phyloP scores from a whole-genome alignment of 2,113 vertebrate species.

The Microcebus tavaratra region DNA sequence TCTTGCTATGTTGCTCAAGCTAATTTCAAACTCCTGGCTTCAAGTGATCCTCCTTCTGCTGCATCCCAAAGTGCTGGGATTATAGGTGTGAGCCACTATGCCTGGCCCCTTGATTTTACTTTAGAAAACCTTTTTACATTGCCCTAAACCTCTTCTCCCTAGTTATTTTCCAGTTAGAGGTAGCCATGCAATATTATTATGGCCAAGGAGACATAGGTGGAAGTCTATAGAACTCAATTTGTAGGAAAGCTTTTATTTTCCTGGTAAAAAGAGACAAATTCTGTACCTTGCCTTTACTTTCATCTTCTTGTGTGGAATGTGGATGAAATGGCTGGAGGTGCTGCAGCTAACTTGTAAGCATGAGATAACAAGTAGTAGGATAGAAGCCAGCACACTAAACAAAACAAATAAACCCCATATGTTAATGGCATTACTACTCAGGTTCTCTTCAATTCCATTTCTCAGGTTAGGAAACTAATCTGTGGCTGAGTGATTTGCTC shows the following conservation, averaged over 20 bases:
- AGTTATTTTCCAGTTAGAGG: constrained; percentile 3
- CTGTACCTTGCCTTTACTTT: background rate
- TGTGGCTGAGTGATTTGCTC: background rate
- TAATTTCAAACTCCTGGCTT: no score
- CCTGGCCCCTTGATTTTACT: background rate
- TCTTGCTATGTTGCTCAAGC: no score
- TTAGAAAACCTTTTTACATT: background rate
- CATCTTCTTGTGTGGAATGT: background rate
- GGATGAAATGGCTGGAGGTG: background rate
- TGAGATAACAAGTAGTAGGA: background rate
- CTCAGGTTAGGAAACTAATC: background rate
- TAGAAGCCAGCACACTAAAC: background rate
- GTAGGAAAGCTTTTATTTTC: constrained; percentile 18
- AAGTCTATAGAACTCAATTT: background rate
- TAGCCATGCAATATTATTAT: background rate
- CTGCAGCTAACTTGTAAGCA: background rate
- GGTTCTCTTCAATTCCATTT: background rate
- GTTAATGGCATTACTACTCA: background rate
- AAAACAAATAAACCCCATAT: background rate
- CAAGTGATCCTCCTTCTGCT: no score
- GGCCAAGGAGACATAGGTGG: background rate
- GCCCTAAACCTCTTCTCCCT: background rate
- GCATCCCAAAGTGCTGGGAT: no score
- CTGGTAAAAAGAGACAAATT: background rate
- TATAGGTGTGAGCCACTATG: no score